Base-by-base conservation (phyloP, 2,113 vertebrate species). In the Brevimyrus niger region DNA sequence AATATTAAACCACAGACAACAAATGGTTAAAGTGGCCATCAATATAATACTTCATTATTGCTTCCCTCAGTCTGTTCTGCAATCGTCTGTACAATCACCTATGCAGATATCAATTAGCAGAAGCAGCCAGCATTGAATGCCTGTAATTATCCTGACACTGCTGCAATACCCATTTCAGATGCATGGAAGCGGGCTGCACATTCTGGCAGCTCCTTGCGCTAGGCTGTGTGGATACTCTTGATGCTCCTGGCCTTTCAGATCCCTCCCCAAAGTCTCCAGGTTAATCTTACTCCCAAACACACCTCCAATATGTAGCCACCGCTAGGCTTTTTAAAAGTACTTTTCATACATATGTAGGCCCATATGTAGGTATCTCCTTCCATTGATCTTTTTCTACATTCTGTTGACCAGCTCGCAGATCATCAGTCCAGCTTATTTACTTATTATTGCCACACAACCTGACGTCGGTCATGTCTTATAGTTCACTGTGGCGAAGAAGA, bases 401-500 rank as follows among this genome's bases (percentile, higher is more conserved):
- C 1, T 0, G 73, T 2, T 80, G 35, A 80, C 17, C 4, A 80
- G 17, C 61, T 69, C 61, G 4, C 61, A 31, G 61, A 31, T 69
- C 27, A 69, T 10, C 61, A 65, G n/a, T 65, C 11, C 69, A 13
- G 31, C 73, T 17, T 8, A 76, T 76, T 76, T 19, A 38, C 73
- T 19, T 76, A 80, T 42, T 80, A 80, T 19, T 80, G 73, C 73
- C 15, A 80, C 35, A 80, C 73, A 19, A 19, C 13, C 73, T 42
- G 5, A 80, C 73, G 21, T 80, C 73, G 42, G 73, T 19, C 31
- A 38, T 15, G n/a, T 65, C n/a, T 65, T 69, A 27, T 31, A 42
- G 73, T 15, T 35, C 35, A 80, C n/a, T 89, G 50, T 2, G 83
- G 83, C 13, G 50, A 85, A 55, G 89, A 90, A 86, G n/a, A 86